These are phyloP conservation scores for Dinocampus coccinellae DNA, from an alignment of 2,888 invertebrate species.

Conservation along the genomic window DNA sequence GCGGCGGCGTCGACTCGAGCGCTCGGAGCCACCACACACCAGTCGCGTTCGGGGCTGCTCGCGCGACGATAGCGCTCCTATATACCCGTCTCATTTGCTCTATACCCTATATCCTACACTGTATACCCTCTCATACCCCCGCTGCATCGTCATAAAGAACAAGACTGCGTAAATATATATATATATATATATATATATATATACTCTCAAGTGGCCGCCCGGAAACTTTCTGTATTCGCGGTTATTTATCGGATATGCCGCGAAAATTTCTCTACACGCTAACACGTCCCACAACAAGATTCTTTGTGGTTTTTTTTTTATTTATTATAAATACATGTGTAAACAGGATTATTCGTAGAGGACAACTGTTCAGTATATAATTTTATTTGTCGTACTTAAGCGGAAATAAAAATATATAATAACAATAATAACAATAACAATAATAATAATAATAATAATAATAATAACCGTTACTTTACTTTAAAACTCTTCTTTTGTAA, in stretches of 20 bases:
- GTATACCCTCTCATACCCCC: too few relatives aligned
- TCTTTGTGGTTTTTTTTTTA: conserved; percentile 1
- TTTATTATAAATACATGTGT: too few relatives aligned
- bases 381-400: too few relatives aligned
- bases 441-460: too few relatives aligned
- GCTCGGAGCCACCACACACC: conserved; percentile 19
- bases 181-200: background rate
- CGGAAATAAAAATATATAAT: too few relatives aligned
- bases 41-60: conserved; percentile 27
- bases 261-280: conserved; percentile 7
- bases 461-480: background rate
- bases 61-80: conserved; percentile 31
- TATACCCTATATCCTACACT: background rate
- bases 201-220: background rate
- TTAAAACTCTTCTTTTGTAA: background rate
- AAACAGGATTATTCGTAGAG: too few relatives aligned
- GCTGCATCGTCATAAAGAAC: background rate
- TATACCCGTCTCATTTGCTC: background rate
- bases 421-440: too few relatives aligned
- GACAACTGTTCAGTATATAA: too few relatives aligned
- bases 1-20: conserved; percentile 45
- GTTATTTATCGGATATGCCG: conserved; percentile 29
- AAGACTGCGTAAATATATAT: background rate
- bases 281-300: conserved; percentile 5
- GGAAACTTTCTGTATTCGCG: conserved; percentile 32